These are phyloP conservation scores for Ecliptopera silaceata DNA, from an alignment of 2,888 invertebrate species.

Conservation along the genomic window DNA sequence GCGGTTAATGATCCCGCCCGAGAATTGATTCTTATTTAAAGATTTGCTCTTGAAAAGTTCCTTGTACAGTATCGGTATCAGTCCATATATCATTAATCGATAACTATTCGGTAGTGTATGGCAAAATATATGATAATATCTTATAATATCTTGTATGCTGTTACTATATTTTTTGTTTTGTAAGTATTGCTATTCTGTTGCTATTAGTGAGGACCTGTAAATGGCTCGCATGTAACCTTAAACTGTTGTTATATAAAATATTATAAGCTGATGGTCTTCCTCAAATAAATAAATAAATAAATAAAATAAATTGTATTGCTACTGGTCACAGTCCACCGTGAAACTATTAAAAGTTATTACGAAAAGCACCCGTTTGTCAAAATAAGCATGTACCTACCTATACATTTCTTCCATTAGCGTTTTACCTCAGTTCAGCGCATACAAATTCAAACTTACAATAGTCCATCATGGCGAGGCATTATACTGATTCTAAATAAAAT, in stretches of 20 bases:
- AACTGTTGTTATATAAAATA: too few species aligned
- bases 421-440: background rate
- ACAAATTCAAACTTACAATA: background rate
- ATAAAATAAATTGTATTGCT: background rate
- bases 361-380: background rate
- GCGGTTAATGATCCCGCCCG: constrained; percentile 15
- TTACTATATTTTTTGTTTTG: too few species aligned
- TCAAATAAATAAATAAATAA: too few species aligned
- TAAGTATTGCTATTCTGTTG: too few species aligned
- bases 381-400: background rate
- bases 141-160: too few species aligned
- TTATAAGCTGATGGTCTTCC: too few species aligned
- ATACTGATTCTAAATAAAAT: constrained; percentile 11
- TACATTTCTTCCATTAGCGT: background rate
- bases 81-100: too few species aligned
- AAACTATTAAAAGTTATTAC: background rate
- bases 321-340: background rate
- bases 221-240: too few species aligned
- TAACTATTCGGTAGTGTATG: background rate
- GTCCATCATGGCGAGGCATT: background rate
- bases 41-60: background rate
- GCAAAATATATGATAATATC: too few species aligned
- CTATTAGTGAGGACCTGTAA: too few species aligned
- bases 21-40: constrained; percentile 11
- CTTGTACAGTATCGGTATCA: background rate